Percentiles rank a stretch among this genome's conserved stretches.
These are phyloP conservation scores for Myiozetetes cayanensis DNA, from an alignment of 2,113 vertebrate genomes.

Conservation along the genomic window DNA sequence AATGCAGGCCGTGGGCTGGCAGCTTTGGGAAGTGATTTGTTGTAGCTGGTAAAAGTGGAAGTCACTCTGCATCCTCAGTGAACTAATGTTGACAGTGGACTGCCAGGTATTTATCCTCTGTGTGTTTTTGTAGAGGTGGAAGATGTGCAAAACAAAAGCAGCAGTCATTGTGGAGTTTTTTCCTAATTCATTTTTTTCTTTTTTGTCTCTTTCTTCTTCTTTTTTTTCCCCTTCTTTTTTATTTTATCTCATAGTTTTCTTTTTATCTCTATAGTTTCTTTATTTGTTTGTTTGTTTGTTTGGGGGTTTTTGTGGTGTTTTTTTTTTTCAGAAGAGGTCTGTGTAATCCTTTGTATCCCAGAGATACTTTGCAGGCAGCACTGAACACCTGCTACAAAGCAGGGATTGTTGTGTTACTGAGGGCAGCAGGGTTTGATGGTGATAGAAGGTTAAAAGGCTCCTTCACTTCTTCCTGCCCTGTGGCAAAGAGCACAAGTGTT, in stretches of 20 bases:
- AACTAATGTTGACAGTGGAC: not conserved
- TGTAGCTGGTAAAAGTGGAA: not conserved
- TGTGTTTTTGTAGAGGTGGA: not conserved
- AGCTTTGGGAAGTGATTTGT: not conserved
- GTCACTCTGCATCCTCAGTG: not conserved
- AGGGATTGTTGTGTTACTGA: not conserved
- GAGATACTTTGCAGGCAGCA: not conserved
- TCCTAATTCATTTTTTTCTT: rapidly evolving
- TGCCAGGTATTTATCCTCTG: not conserved
- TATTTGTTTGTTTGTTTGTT: not conserved
- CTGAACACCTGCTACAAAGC: not conserved
- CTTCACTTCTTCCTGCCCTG: not conserved
- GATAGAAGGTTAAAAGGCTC: not conserved
- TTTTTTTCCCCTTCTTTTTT: too few relatives aligned
- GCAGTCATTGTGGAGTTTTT: not conserved
- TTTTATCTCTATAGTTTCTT: not conserved
- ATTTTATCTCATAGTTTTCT: not conserved
- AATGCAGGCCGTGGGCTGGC: not conserved
- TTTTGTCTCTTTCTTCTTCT: too few relatives aligned
- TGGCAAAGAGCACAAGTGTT: not conserved
- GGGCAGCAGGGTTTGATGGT: not conserved
- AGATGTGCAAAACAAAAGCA: not conserved
- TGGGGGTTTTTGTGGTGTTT: not conserved
- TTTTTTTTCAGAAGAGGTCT: not conserved
- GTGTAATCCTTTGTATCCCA: not conserved